Evolutionary conservation across 1,140 invertebrate species (phyloP), one percentile per base, ranked within the genome.

Genomic region (Saccostrea echinata): DNA sequence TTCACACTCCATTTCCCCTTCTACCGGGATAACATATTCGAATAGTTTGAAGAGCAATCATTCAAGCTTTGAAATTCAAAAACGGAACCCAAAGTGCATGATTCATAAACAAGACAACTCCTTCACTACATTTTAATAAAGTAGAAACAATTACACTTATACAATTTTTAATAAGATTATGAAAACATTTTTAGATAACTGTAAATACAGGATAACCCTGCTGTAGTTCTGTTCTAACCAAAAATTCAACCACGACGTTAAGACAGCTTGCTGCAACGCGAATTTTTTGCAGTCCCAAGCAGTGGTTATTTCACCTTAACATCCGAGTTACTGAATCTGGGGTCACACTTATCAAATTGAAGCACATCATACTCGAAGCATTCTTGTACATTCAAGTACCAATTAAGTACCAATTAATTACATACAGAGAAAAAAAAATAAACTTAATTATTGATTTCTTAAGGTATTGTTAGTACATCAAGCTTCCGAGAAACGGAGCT

Each of bases 81-180:
- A 43, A 43, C 43, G 43, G 4, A 43, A 43, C 43, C 9, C 43
- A 43, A 43, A 43, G 43, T 43, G 43, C 43, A 43, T 43, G 9
- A 43, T 43, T 43, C 43, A 43, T 43, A 57, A 57, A 18, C 55
- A 57, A 57, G 0, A 57, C 55, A 61, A 61, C 18, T 61, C 55
- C 18, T 61, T 61, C 21, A 61, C 55, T 61, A 61, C 55, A 61
- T 61, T 61, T 61, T 61, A 61, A 61, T 61, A 61, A 61, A 61
- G 55, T 61, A n/a, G 55, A 61, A 61, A 61, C 55, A 61, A 61
- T 61, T n/a, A 61, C 55, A 61, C 55, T 61, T 61, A 21, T 61
- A 61, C 55, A 61, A 61, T 21, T 61, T 61, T 61, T 61, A 61
- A 61, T 61, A 61, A 21, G 55, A 61, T 61, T n/a, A 61, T 55